Base-by-base conservation (phyloP, 2,113 vertebrate species). In the Chauna torquata region DNA sequence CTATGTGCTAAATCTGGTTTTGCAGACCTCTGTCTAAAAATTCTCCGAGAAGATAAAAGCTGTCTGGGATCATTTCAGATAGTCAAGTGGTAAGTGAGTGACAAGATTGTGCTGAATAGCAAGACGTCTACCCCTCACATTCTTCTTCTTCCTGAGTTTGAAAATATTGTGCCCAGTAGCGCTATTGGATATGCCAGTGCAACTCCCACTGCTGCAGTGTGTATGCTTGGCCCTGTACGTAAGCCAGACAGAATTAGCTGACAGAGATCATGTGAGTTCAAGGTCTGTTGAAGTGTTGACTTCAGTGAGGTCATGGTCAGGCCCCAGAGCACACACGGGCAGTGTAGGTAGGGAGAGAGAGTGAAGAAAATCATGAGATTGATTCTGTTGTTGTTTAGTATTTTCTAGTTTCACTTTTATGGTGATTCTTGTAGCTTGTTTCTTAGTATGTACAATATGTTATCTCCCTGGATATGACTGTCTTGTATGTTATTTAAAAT, bases 11-110 rank as follows among this genome's bases (percentile, higher is more conserved):
- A 95, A 95, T 98, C 81, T 98, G 57, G 76, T 97, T 97, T 97
- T 96, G 40, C 96, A 98, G 98, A 97, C 58, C 94, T 98, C 87
- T 97, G 86, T 96, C 96, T 98, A 91, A 98, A 98, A 98, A 98
- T 98, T 86, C 98, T 98, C 30, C 94, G 97, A 77, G 97, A 98
- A 98, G 98, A 98, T 96, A 98, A 97, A 96, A 97, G 89, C 94
- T 98, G 97, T 90, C 97, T 97, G 76, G 98, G 98, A 59, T 98
- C 98, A 24, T 6, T 97, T 38, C 97, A 98, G 95, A 96, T 98
- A 97, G 97, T 98, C 93, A 98, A 97, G 91, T 98, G 98, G 98
- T 98, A 95, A 98, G 98, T 97, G 92, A 93, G 17, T 97, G 95
- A 90, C 92, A 83, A 96, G 89, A 80, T 81, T 96, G 75, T 96